phyloP scores from a whole-genome alignment of 2,888 invertebrate genomes.

The Synanthedon vespiformis region DNA sequence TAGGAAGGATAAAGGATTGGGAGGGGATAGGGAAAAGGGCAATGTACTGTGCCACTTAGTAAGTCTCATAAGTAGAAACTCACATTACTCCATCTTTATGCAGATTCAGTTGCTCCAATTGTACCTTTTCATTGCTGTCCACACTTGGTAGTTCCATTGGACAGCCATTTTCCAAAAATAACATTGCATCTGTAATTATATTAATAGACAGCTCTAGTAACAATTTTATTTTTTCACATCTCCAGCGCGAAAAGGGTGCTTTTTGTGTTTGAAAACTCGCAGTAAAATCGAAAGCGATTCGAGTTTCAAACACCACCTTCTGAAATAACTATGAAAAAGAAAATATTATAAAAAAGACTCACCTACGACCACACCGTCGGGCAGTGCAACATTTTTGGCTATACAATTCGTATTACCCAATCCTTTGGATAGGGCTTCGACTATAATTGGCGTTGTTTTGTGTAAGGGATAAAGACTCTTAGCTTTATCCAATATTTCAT shows the following conservation, averaged over 20 bases:
- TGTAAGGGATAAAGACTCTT: slow-evolving; percentile 33
- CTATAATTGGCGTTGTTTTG: slow-evolving; percentile 44
- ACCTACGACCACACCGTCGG: slow-evolving; percentile 70
- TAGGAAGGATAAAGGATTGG: too few species aligned
- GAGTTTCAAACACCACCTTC: too few species aligned
- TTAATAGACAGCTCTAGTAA: not conserved
- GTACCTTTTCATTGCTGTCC: slow-evolving; percentile 19
- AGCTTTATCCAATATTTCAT: slow-evolving; percentile 39
- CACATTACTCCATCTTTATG: slow-evolving; percentile 36
- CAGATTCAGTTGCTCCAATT: slow-evolving; percentile 43
- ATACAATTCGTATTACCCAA: slow-evolving; percentile 71
- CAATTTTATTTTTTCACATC: too few species aligned
- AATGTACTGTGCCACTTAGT: too few species aligned
- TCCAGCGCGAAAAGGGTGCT: too few species aligned
- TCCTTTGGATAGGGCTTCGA: slow-evolving; percentile 56
- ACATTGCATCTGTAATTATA: slow-evolving; percentile 33
- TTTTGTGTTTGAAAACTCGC: too few species aligned
- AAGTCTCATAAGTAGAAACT: too few species aligned
- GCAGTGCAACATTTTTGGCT: slow-evolving; percentile 61
- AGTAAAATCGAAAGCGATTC: too few species aligned
- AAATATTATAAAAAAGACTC: slow-evolving; percentile 9
- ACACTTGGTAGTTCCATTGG: slow-evolving; percentile 26
- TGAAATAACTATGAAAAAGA: too few species aligned
- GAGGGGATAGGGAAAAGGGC: too few species aligned
- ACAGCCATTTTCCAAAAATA: slow-evolving; percentile 28